Evolutionary conservation across 2,888 invertebrate genomes (phyloP), one percentile per base, ranked within the genome.

Genomic region (Dryomyza anilis): DNA sequence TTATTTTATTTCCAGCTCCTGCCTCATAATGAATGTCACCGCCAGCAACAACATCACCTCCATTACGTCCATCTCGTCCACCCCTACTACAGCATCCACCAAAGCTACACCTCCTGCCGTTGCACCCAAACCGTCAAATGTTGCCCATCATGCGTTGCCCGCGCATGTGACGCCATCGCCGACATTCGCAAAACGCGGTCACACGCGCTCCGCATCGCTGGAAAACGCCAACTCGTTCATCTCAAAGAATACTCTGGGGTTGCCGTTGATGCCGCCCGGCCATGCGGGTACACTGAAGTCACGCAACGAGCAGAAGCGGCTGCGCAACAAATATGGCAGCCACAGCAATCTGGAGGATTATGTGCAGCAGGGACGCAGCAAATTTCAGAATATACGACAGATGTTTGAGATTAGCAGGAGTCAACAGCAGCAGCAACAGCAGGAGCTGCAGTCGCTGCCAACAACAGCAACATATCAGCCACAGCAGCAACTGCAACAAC

Each of bases 371-470:
- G 25, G 36, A 10, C 52, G 25, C 29, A 70, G 70, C 16, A 82
- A 82, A 71, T 82, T 82, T 70, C 80, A 82, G 64, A 82, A 81
- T 59, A 79, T 82, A 19, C 76, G 83, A 14, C 83, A 81, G 74
- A 82, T 83, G 81, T 83, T 82, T 60, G 82, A 82, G 73, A 69
- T 77, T 56, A 81, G 77, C 50, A 69, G 59, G 66, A 64, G 55
- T 39, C 29, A 63, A 27, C 36, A 55, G 36, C 36, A 55, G 16
- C 16, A 58, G 36, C 10, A 50, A 19, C 29, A 39, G 8, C 21
- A 27, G 14, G 21, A 30, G 25, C 4, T 75, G 52, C 75, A 76
- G 56, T 70, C 72, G 55, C 63, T 67, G 69, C 74, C 72, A 57
- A 48, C 46, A n/a, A 55, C 33, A 19, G 23, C 60, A 25, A 12